Evolutionary conservation across 2,113 vertebrate species (phyloP).

Genomic region (Oreochromis niloticus): DNA sequence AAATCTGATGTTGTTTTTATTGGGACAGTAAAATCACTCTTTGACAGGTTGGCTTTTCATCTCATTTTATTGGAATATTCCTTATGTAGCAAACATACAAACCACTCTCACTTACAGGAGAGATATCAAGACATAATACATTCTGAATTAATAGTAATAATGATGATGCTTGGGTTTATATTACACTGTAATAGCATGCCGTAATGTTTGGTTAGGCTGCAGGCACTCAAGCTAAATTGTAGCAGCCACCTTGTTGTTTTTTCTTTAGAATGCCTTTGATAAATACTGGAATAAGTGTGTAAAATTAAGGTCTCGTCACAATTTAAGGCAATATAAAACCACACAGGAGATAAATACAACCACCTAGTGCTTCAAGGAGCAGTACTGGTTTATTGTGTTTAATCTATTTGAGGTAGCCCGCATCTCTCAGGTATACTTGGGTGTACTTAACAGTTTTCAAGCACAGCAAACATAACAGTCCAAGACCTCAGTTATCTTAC

Average conservation of each 20-base stretch:
- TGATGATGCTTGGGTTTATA: neutral
- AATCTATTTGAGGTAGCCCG: neutral
- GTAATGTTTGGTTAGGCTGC: slow-evolving; percentile 25
- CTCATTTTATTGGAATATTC: slow-evolving; percentile 49
- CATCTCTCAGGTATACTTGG: neutral
- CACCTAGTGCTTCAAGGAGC: neutral
- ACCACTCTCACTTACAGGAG: slow-evolving; percentile 27
- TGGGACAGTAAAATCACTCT: neutral
- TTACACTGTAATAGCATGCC: slow-evolving; percentile 49
- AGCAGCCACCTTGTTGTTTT: neutral
- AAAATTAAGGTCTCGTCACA: neutral
- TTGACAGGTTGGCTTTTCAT: neutral
- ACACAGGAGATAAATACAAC: neutral
- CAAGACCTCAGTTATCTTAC: neutral
- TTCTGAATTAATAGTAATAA: slow-evolving; percentile 20
- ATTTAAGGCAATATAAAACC: neutral
- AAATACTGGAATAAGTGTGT: neutral
- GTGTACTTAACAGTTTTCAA: neutral
- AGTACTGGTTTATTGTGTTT: neutral
- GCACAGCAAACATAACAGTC: neutral
- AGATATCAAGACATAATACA: slow-evolving; percentile 32
- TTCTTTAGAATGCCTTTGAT: neutral
- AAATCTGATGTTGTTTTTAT: neutral
- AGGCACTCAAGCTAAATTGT: slow-evolving; percentile 15
- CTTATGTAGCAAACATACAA: slow-evolving; percentile 62